These are phyloP conservation scores for Kryptopterus vitreolus DNA, from an alignment of 2,797 vertebrate genomes.

Conservation along the genomic window DNA sequence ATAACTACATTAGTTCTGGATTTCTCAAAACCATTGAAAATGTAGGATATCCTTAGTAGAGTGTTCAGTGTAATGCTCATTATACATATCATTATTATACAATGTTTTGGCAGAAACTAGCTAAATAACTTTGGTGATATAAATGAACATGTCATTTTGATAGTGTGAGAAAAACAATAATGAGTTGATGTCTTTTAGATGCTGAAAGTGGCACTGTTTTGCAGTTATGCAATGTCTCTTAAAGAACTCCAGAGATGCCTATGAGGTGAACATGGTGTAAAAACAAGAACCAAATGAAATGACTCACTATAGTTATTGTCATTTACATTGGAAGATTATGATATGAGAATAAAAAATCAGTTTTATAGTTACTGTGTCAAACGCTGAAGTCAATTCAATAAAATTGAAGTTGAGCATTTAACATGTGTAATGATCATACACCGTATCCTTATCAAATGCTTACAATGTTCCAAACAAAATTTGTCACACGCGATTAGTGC, in stretches of 20 bases:
- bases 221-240: not conserved
- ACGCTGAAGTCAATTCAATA: not conserved
- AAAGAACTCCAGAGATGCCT: not conserved
- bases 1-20: not conserved
- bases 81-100: not conserved
- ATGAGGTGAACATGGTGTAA: not conserved
- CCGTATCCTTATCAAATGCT: not conserved
- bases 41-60: not conserved
- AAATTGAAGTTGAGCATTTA: not conserved
- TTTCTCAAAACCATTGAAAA: not conserved
- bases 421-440: not conserved
- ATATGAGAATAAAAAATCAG: not conserved
- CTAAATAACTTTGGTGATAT: not conserved
- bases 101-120: not conserved
- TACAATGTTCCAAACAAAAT: not conserved
- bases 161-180: not conserved
- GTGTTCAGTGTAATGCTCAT: not conserved
- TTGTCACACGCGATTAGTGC: constrained; percentile 13
- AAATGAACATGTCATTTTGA: not conserved
- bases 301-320: not conserved
- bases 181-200: not conserved
- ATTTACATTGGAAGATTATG: not conserved
- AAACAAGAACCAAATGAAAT: constrained; percentile 1
- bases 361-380: not conserved
- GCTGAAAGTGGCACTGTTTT: not conserved